Evolutionary conservation across 2,113 vertebrate genomes (phyloP), one percentile per base, ranked within the genome.

Genomic region (Urocynchramus pylzowi): DNA sequence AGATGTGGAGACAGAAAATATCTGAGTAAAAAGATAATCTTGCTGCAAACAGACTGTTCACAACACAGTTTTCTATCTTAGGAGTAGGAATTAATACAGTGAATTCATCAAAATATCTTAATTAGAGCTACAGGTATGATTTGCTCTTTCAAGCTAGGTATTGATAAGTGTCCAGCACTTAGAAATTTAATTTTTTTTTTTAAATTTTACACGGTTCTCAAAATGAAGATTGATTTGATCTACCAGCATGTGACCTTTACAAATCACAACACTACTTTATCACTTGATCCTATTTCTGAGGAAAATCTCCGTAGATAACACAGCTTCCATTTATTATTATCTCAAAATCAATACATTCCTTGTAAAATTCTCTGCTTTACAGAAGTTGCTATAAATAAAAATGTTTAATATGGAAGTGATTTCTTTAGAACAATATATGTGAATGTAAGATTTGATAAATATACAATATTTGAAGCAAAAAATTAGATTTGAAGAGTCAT

Each of bases 311-410:
- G 27, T 90, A 89, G 52, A 93, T 96, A 74, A 67, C 37, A 90
- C 56, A 91, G 59, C 67, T 96, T 42, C 85, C 57, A 88, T 84
- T 93, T 97, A 86, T 89, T 97, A 89, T 93, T 97, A 93, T 95
- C 91, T 96, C 45, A 35, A 60, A 97, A 97, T 98, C 96, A 92
- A 89, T 97, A 85, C 16, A 39, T 90, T 91, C 82, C 89, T 98
- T 97, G 93, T 97, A 93, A 97, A 95, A 90, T 42, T 50, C 39
- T 81, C 49, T 76, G 10, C 70, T 94, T 91, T 70, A 60, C n/a
- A 18, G 52, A 76, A 92, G 56, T 41, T 78, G 27, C 42, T 53
- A 42, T 23, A 73, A 69, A 76, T 63, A 77, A 93, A 95, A 87
- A 94, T 74, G 57, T 73, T 41, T 91, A 73, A 92, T 64, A 59